Conservation (phyloP, 2,113 vertebrate genomes). For the Siniperca knerii region DNA sequence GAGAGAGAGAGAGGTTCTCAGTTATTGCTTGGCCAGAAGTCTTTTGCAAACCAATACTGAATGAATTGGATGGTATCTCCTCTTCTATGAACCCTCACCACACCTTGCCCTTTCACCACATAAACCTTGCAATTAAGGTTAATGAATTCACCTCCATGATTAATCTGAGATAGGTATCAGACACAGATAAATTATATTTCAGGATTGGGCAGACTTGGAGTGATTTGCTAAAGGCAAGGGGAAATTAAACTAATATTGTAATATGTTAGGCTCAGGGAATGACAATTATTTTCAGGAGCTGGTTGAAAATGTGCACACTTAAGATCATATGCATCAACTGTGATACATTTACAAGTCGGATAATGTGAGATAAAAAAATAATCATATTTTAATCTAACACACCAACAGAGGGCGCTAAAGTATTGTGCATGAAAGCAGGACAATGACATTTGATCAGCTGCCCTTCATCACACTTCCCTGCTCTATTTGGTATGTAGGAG, state of each 20-base stretch:
- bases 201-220: slow-evolving; percentile 22
- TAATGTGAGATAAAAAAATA: background rate
- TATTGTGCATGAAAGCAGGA: slow-evolving; percentile 51
- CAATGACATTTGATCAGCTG: slow-evolving; percentile 58
- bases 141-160: slow-evolving; percentile 67
- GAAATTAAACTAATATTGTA: slow-evolving; percentile 64
- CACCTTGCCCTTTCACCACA: slow-evolving; percentile 51
- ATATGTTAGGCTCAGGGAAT: slow-evolving; percentile 32
- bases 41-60: slow-evolving; percentile 61
- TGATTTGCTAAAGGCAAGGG: slow-evolving; percentile 28
- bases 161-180: slow-evolving; percentile 68
- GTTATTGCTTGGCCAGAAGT: slow-evolving; percentile 63
- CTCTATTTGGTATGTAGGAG: slow-evolving; percentile 70
- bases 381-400: background rate
- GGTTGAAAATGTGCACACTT: slow-evolving; percentile 38
- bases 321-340: slow-evolving; percentile 23
- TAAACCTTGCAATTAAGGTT: slow-evolving; percentile 69
- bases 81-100: slow-evolving; percentile 31
- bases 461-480: slow-evolving; percentile 49
- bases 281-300: slow-evolving; percentile 40
- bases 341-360: slow-evolving; percentile 14
- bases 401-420: slow-evolving; percentile 73
- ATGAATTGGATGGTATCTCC: slow-evolving; percentile 65
- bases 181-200: slow-evolving; percentile 52
- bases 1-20: slow-evolving; percentile 28